phyloP scores from a whole-genome alignment of 2,888 invertebrate genomes.

The Meghimatium bilineatum region DNA sequence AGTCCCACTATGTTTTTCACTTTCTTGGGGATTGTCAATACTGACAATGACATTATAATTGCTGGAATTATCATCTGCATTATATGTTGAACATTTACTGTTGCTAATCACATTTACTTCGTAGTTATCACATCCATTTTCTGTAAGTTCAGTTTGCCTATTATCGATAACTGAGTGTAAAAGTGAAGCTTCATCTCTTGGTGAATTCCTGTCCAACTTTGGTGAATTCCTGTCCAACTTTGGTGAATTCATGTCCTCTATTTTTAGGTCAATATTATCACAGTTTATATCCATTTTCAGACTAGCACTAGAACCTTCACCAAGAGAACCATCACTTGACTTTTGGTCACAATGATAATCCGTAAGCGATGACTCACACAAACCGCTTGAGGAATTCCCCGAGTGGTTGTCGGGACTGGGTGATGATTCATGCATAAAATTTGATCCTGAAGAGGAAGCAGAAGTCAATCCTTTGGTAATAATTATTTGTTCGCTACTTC shows the following conservation, averaged over 20 bases:
- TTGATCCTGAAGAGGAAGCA: not conserved
- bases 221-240: no score
- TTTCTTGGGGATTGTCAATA: not conserved
- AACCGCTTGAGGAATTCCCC: not conserved
- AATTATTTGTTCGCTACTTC: not conserved
- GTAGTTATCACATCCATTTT: not conserved
- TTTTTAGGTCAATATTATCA: not conserved
- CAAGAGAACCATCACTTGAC: not conserved
- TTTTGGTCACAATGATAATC: not conserved
- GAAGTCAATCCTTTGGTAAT: not conserved
- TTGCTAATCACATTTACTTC: not conserved
- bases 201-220: no score
- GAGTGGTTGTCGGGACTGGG: not conserved
- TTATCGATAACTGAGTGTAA: not conserved
- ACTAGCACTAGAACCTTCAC: not conserved
- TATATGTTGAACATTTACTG: not conserved
- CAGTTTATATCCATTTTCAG: not conserved
- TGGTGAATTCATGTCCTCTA: no score
- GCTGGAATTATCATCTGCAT: not conserved
- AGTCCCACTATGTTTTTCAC: no score
- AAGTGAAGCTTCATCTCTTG: not conserved
- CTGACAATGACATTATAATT: not conserved
- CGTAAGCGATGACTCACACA: not conserved
- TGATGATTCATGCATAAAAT: constrained; percentile 4
- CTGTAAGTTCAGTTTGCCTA: not conserved